Base-by-base conservation (phyloP, 2,113 vertebrate genomes). In the Eptatretus burgeri region DNA sequence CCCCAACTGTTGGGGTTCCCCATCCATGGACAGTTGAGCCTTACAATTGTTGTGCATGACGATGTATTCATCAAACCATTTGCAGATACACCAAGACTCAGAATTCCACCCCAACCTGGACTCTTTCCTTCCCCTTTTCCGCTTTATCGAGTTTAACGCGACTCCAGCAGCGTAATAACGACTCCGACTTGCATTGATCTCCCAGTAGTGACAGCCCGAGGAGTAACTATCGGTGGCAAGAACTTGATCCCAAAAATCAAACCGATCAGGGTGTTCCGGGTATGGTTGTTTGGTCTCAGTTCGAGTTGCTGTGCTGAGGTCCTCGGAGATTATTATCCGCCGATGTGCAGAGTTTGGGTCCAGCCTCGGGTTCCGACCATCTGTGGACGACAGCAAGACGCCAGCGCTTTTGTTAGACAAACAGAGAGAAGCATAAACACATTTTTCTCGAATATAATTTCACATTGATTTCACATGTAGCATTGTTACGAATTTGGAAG, bases 181-280 rank as follows among this genome's bases (percentile, higher is more conserved):
- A 11, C n/a, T 17, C n/a, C 12, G n/a, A 20, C 56, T 60, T 11
- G 12, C 56, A 20, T 60, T 12, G n/a, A 60, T 20, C 56, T 60
- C 56, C 56, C 56, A 60, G 56, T 60, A 60, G 56, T 60, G 56
- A n/a, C 20, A 20, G 20, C 56, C 56, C 56, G 56, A 17, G n/a
- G 56, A 60, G 56, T 17, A 60, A 60, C 20, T 11, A 20, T 60
- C 20, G 2, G 56, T 17, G 56, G n/a, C n/a, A n/a, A 60, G 56
- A n/a, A 20, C 56, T 20, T 60, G 56, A 20, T 60, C n/a, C 56
- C 56, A 60, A 20, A 17, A 20, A 20, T 60, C 56, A 20, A 60
- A 60, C 56, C 56, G n/a, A 20, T 20, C 56, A 17, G n/a, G 9
- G 56, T 60, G 56, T 20, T n/a, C 56, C 12, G 10, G 11, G 56